These are phyloP conservation scores for Harpalus rubripes DNA, from an alignment of 2,888 invertebrate species.

Conservation along the genomic window DNA sequence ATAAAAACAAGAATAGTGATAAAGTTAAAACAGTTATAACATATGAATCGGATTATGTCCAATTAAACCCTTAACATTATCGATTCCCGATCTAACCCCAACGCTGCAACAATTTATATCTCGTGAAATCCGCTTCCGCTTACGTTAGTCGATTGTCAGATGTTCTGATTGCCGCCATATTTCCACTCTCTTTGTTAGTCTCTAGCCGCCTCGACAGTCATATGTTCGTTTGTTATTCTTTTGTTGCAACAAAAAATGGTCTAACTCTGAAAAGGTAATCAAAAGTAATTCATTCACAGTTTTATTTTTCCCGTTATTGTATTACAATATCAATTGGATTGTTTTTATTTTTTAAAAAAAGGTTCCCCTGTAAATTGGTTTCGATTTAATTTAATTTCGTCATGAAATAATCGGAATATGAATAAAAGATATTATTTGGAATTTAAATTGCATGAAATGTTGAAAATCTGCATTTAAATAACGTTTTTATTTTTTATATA, in stretches of 20 bases:
- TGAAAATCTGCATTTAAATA: background rate
- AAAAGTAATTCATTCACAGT: background rate
- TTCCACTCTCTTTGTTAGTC: conserved; percentile 2
- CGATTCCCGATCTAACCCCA: background rate
- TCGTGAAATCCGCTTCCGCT: conserved; percentile 14
- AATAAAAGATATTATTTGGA: background rate
- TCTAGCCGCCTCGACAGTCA: background rate
- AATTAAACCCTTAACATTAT: background rate
- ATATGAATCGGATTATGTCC: too few species aligned
- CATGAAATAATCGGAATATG: background rate
- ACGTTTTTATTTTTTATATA: background rate
- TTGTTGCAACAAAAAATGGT: background rate
- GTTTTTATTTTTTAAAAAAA: too few species aligned
- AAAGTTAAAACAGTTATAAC: too few species aligned
- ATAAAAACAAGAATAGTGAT: too few species aligned
- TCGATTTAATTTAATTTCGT: background rate
- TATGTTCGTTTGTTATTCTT: conserved; percentile 2
- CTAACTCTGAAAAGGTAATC: background rate
- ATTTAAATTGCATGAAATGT: background rate
- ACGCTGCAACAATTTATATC: background rate
- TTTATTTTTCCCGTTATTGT: background rate
- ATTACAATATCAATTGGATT: too few species aligned
- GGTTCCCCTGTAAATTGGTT: background rate
- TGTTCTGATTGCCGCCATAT: conserved; percentile 25
- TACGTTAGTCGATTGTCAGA: conserved; percentile 20